These are phyloP conservation scores for Axis porcinus DNA, from an alignment of 2,113 vertebrate species.

Conservation along the genomic window DNA sequence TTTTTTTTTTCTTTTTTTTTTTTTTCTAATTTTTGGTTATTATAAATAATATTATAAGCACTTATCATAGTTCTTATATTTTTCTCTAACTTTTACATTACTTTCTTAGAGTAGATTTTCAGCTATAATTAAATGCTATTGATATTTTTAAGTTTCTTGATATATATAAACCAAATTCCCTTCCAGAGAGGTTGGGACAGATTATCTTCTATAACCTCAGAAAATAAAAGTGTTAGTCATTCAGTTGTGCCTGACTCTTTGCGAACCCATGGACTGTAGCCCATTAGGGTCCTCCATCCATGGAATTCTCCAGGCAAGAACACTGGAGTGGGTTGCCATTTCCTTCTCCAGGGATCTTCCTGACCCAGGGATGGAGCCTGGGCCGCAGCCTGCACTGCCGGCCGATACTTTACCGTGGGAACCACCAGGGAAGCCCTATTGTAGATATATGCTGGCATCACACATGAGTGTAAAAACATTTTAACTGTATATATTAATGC, in stretches of 20 bases:
- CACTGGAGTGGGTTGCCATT: neutral
- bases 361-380: accelerated
- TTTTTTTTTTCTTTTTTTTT: too few relatives aligned
- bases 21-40: neutral
- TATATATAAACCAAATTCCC: neutral
- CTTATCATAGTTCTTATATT: neutral
- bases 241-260: neutral
- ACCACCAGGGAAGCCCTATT: neutral
- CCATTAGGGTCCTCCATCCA: neutral
- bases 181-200: neutral
- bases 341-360: neutral
- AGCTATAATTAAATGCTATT: neutral
- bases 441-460: neutral
- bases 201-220: neutral
- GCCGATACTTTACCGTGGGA: neutral
- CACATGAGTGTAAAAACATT: neutral
- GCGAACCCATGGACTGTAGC: neutral
- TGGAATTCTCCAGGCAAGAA: neutral
- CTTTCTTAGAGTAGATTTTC: neutral
- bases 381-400: neutral
- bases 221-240: neutral
- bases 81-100: neutral
- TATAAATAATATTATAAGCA: neutral
- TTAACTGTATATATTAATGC: neutral
- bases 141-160: neutral